Evolutionary conservation across 2,797 vertebrate species (phyloP).

Genomic region (Ispidina picta): DNA sequence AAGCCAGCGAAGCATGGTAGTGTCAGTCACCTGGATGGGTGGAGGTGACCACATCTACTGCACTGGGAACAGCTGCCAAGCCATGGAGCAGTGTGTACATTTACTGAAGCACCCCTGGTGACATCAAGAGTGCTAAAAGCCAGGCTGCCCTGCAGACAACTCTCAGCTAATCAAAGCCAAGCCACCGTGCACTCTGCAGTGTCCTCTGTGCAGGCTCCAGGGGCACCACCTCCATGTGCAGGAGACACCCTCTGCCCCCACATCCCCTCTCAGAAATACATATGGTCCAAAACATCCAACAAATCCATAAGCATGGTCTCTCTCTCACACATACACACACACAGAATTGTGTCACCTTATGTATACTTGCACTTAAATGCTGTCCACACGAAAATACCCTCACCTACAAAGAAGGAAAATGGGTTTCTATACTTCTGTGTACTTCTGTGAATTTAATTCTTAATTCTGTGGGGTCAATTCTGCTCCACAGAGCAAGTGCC

Average conservation of each 20-base stretch:
- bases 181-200: neutral
- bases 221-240: neutral
- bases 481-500: neutral
- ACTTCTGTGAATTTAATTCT: neutral
- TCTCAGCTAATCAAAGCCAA: neutral
- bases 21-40: slow-evolving; percentile 25
- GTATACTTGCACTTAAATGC: neutral
- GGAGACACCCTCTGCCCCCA: neutral
- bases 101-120: neutral
- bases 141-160: neutral
- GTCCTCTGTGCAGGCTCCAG: neutral
- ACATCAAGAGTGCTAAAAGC: neutral
- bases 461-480: neutral
- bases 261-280: neutral
- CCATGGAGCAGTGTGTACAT: neutral
- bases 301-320: neutral
- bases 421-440: neutral
- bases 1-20: slow-evolving; percentile 40
- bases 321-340: neutral
- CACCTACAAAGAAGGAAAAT: neutral
- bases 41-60: slow-evolving; percentile 43
- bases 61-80: slow-evolving; percentile 31
- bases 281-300: neutral
- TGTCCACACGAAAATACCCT: neutral
- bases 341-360: accelerated